Evolutionary conservation across 1,140 invertebrate species (phyloP), one percentile per base, ranked within the genome.

Genomic region (Eriocheir sinensis): DNA sequence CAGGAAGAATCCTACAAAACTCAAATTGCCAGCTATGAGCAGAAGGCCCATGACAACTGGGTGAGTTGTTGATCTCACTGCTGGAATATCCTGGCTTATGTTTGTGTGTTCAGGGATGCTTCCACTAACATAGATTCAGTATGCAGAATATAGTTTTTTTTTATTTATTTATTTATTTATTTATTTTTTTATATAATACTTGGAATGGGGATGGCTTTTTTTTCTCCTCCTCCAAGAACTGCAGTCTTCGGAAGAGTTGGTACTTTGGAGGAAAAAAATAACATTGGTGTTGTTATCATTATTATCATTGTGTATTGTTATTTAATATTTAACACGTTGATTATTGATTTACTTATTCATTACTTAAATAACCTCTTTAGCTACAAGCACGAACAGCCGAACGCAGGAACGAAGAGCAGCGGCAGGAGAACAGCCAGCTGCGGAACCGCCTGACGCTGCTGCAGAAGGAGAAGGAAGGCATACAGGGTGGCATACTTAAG

Each of bases 1-100:
- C 94, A 94, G 44, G 94, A 94, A 36, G 40, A 44, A 12, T 94
- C 94, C 30, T 94, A 94, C 81, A 94, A 94, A 40, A 36, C 81
- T 38, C 94, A 94, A 53, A 40, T 94, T 40, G 30, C 88, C 90
- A 92, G 79, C 41, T 72, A 53, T 88, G 94, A 94, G 72, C 88
- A 94, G 72, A 94, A 94, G 80, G 89, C 89, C 41, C 94, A 94
- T 88, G 90, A 94, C 15, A 91, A 94, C 40, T 94, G 94, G 94
- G 94, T 94, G 32, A 94, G 94, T 44, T 12, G 32, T 4, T 9
- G 36, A 38, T 40, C 15, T 32, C n/a, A n/a, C n/a, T n/a, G n/a
- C n/a, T n/a, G n/a, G n/a, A n/a, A n/a, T n/a, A n/a, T n/a, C n/a
- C n/a, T n/a, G n/a, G n/a, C n/a, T n/a, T n/a, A n/a, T n/a, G n/a